These are phyloP conservation scores for Drosophila pseudotakahashii DNA, from an alignment of 2,888 invertebrate species.

Conservation along the genomic window DNA sequence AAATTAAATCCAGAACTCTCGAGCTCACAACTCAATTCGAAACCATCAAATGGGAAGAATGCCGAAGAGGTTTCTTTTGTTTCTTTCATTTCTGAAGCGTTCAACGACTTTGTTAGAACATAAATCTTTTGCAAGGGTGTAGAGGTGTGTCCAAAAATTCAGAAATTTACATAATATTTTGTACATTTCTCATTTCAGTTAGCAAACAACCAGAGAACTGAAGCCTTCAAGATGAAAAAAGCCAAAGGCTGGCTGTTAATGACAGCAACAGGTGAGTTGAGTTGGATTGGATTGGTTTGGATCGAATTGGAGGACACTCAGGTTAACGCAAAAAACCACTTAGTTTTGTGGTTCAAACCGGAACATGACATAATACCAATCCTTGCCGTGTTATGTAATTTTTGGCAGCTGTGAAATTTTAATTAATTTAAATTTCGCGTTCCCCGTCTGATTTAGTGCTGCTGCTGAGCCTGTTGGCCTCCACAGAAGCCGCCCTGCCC, in stretches of 20 bases:
- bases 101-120: constrained; percentile 37
- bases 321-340: constrained; percentile 21
- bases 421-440: constrained; percentile 31
- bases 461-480: constrained; percentile 85
- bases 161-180: constrained; percentile 24
- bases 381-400: constrained; percentile 52
- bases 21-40: constrained; percentile 18
- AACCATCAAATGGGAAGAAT: constrained; percentile 3
- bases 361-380: constrained; percentile 54
- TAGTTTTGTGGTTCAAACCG: constrained; percentile 7
- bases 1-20: constrained; percentile 16
- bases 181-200: constrained; percentile 35
- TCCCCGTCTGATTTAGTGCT: constrained; percentile 47
- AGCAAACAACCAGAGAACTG: constrained; percentile 38
- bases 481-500: constrained; percentile 85
- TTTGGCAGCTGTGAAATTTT: constrained; percentile 18
- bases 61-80: constrained; percentile 12
- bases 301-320: constrained; percentile 42
- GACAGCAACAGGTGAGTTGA: constrained; percentile 85
- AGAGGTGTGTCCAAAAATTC: constrained; percentile 9
- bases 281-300: constrained; percentile 10
- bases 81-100: constrained; percentile 19
- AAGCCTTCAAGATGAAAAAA: constrained; percentile 84
- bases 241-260: constrained; percentile 86
- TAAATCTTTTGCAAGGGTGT: constrained; percentile 27